Base-by-base conservation (phyloP, 2,797 vertebrate species). In the Sebastiscus albofasciatus region DNA sequence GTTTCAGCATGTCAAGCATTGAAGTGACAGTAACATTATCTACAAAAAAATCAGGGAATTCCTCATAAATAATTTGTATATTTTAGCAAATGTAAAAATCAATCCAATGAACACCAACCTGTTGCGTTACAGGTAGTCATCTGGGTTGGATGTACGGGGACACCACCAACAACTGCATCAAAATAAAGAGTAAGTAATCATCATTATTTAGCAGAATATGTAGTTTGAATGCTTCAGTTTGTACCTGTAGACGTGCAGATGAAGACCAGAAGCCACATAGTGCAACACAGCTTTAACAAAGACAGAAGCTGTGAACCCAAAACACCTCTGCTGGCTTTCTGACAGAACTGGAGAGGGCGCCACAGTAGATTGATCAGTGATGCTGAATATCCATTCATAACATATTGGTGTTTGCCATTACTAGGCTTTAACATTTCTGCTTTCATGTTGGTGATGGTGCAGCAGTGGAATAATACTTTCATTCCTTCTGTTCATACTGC, bases 161-260 rank as follows among this genome's bases (percentile, higher is more conserved):
- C 39, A 22, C 68, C 69, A 33, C 12, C 31, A 42, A 69, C 89
- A 31, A 64, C 89, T 90, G 12, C 62, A 77, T 3, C 5, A 34
- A n/a, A 42, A 46, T 14, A 67, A 13, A 39, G 8, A 59, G 10
- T 4, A 0, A 31, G 24, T 26, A 3, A 42, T 0, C 1, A 27
- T 4, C 5, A n/a, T 22, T 3, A 3, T 8, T 72, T 4, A 64
- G 9, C 14, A 55, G 4, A 6, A 24, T 2, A 24, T 10, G 6
- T 2, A 16, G 14, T 68, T 31, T 70, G 1, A 0, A 14, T 1
- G 3, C 2, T 10, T 34, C 14, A 22, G n/a, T n/a, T 8, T 33
- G 12, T 85, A 93, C 90, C 92, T 79, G 83, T 22, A 2, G 10
- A 24, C 18, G 59, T 2, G 27, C 81, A 83, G 81, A 81, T 5